Conservation (phyloP, 2,888 invertebrate species). For the Nymphalis polychloros region DNA sequence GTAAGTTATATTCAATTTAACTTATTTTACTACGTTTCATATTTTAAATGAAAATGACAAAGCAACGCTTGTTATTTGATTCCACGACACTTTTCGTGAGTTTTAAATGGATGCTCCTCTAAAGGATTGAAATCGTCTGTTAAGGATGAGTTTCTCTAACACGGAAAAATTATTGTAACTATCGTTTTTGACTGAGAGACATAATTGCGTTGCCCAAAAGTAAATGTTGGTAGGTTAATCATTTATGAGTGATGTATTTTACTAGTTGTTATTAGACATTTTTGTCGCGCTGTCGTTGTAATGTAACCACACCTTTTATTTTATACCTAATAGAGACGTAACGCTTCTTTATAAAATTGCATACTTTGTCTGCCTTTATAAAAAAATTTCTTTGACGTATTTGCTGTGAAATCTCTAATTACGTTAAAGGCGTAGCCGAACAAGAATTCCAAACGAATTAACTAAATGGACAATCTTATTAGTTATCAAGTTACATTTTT, state of each 20-base stretch:
- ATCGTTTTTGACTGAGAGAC: background rate
- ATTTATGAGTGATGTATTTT: too few species aligned
- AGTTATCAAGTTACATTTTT: background rate
- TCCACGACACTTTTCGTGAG: slow-evolving; percentile 34
- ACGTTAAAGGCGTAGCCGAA: slow-evolving; percentile 28
- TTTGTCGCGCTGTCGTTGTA: background rate
- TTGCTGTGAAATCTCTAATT: slow-evolving; percentile 34
- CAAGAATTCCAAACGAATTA: background rate
- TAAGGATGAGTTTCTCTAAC: slow-evolving; percentile 29
- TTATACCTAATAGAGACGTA: slow-evolving; percentile 39
- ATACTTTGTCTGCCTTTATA: slow-evolving; percentile 32
- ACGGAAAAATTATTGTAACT: background rate
- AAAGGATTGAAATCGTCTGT: slow-evolving; percentile 31
- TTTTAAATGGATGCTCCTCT: slow-evolving; percentile 39
- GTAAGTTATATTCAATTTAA: slow-evolving; percentile 6
- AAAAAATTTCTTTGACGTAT: slow-evolving; percentile 29
- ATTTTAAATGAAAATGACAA: slow-evolving; percentile 36
- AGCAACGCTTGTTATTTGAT: slow-evolving; percentile 33
- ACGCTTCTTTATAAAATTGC: slow-evolving; percentile 31
- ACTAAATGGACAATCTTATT: slow-evolving; percentile 3
- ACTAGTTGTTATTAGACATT: slow-evolving; percentile 6
- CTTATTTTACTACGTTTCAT: slow-evolving; percentile 25
- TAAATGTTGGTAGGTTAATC: too few species aligned
- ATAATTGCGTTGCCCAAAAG: too few species aligned
- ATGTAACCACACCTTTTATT: slow-evolving; percentile 31